Conservation (phyloP, 2,113 vertebrate species). For the Jacana jacana region DNA sequence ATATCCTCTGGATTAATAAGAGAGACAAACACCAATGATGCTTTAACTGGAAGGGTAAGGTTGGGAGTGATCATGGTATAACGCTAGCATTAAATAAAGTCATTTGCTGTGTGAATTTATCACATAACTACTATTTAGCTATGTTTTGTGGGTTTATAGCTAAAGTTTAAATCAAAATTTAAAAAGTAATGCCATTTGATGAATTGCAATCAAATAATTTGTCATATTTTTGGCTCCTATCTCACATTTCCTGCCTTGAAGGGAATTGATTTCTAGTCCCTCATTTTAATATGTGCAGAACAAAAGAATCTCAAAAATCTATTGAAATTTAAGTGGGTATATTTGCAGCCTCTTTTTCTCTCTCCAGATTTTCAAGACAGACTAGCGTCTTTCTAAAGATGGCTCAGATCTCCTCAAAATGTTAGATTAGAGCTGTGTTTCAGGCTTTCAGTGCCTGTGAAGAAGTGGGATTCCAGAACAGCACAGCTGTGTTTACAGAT, state of each 20-base stretch:
- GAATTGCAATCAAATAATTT: neutral
- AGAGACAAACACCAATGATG: neutral
- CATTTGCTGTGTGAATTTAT: neutral
- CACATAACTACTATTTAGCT: neutral
- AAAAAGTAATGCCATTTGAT: neutral
- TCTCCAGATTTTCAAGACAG: conserved; percentile 1
- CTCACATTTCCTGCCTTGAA: neutral
- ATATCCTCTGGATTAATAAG: neutral
- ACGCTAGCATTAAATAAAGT: neutral
- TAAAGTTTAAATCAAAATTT: neutral
- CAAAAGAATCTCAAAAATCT: conserved; percentile 27
- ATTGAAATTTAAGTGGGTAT: conserved; percentile 5
- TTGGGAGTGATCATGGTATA: neutral
- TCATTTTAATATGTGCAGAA: neutral
- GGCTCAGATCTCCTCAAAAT: neutral
- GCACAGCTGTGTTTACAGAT: conserved; percentile 46
- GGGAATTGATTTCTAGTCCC: neutral
- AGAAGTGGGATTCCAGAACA: conserved; percentile 5
- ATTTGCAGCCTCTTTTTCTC: conserved; percentile 15
- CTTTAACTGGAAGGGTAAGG: neutral
- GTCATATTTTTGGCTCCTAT: neutral
- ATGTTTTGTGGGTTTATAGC: neutral
- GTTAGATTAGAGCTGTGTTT: neutral
- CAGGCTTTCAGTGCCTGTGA: neutral
- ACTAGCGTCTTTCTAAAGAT: conserved; percentile 13